Conservation (phyloP, 2,888 invertebrate genomes). For the Himalopsyche anomala region DNA sequence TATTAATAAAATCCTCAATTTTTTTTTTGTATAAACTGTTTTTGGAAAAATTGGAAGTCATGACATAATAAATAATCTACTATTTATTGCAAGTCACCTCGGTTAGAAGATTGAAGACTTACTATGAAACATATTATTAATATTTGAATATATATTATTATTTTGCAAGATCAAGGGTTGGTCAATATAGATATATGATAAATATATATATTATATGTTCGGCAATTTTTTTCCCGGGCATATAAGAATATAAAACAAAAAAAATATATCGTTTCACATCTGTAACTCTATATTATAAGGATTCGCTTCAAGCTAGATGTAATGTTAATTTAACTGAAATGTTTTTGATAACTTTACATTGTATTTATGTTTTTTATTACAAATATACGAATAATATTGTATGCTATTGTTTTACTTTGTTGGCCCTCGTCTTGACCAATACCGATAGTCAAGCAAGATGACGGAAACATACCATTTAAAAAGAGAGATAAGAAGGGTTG, state of each 20-base stretch:
- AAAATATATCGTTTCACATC: constrained; percentile 6
- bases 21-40: too few relatives aligned
- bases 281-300: constrained; percentile 13
- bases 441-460: too few relatives aligned
- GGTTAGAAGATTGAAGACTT: too few relatives aligned
- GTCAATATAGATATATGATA: background rate
- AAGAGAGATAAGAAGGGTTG: too few relatives aligned
- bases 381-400: constrained; percentile 42
- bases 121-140: background rate
- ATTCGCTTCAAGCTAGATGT: constrained; percentile 33
- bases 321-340: constrained; percentile 17
- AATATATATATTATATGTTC: too few relatives aligned
- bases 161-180: background rate
- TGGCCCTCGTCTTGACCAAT: too few relatives aligned
- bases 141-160: background rate
- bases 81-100: too few relatives aligned
- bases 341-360: constrained; percentile 42
- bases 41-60: too few relatives aligned
- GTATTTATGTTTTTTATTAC: constrained; percentile 43
- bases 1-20: too few relatives aligned
- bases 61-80: too few relatives aligned
- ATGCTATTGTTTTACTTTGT: background rate
- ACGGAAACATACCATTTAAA: too few relatives aligned
- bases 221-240: too few relatives aligned
- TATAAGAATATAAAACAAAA: constrained; percentile 1